A percentile compares a stretch with the other conserved stretches of the same genome.
Conservation (phyloP, 2,113 vertebrate genomes). For the Boleophthalmus pectinirostris region DNA sequence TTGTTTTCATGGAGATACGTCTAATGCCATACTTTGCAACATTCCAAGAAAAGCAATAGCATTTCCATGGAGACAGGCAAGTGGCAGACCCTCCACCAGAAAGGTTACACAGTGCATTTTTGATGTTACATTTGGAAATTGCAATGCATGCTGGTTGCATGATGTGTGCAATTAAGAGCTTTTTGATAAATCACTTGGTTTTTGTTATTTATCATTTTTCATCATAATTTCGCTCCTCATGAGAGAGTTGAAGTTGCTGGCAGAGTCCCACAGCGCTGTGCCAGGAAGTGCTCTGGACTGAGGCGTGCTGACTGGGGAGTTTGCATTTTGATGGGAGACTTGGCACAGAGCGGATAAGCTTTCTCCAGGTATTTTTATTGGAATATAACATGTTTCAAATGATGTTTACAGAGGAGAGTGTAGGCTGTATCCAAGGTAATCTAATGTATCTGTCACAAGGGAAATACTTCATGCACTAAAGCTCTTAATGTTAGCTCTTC, state of each 20-base stretch:
- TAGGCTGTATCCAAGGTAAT: slow-evolving; percentile 1
- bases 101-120: too few species aligned
- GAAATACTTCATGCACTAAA: background rate
- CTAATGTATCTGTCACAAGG: background rate
- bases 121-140: too few species aligned
- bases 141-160: too few species aligned
- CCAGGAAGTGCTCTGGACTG: slow-evolving; percentile 11
- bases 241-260: background rate
- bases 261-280: slow-evolving; percentile 16
- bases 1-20: too few species aligned
- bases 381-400: background rate
- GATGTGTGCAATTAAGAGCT: too few species aligned
- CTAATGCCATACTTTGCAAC: too few species aligned
- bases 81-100: too few species aligned
- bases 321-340: slow-evolving; percentile 31
- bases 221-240: background rate
- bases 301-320: slow-evolving; percentile 3
- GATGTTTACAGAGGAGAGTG: background rate
- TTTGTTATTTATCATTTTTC: background rate
- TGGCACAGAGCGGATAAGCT: background rate
- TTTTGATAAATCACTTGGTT: too few species aligned
- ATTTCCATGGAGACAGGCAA: too few species aligned
- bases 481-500: background rate
- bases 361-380: slow-evolving; percentile 3
- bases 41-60: too few species aligned